These are phyloP conservation scores for Nipponacmea schrenckii DNA, from an alignment of 2,888 invertebrate species.

Conservation along the genomic window DNA sequence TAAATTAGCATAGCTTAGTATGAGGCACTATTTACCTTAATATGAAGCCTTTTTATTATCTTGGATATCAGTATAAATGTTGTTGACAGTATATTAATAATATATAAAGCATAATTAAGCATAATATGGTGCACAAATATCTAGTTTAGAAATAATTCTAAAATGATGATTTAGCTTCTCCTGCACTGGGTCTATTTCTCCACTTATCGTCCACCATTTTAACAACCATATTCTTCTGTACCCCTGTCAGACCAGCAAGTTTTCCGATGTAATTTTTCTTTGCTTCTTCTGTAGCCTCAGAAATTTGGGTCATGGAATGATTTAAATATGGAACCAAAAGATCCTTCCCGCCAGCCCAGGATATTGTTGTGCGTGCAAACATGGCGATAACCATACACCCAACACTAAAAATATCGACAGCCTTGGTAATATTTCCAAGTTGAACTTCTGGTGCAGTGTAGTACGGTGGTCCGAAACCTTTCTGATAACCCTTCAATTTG, in stretches of 20 bases:
- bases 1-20: too few relatives aligned
- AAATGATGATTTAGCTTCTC: not conserved
- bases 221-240: not conserved
- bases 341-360: not conserved
- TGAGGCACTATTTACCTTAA: too few relatives aligned
- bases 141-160: too few relatives aligned
- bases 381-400: not conserved
- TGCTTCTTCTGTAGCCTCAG: not conserved
- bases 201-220: not conserved
- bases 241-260: not conserved
- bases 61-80: too few relatives aligned
- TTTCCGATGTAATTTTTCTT: not conserved
- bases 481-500: not conserved
- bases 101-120: too few relatives aligned
- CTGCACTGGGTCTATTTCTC: not conserved
- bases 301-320: not conserved
- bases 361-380: not conserved
- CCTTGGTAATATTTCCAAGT: not conserved
- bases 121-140: too few relatives aligned
- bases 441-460: not conserved
- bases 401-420: not conserved
- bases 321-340: not conserved
- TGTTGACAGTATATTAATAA: too few relatives aligned
- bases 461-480: not conserved
- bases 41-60: too few relatives aligned